Percentiles rank a stretch among this genome's conserved stretches.
Conservation (phyloP, 2,113 vertebrate genomes). For the Apeltes quadracus region DNA sequence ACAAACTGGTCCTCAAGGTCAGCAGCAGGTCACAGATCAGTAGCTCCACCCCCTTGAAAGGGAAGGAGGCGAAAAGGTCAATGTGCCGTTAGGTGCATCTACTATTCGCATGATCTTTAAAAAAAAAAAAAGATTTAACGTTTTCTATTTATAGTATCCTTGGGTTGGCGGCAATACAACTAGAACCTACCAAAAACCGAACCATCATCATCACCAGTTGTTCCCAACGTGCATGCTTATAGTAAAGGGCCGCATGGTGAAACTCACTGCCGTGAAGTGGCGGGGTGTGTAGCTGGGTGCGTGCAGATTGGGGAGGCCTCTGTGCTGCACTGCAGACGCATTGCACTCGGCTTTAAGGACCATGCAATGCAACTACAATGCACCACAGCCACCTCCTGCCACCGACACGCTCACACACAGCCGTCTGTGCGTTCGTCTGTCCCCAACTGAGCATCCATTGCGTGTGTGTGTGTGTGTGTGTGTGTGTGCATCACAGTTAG, state of each 20-base stretch:
- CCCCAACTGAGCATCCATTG: conserved; percentile 31
- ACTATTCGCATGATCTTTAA: background rate
- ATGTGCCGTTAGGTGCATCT: background rate
- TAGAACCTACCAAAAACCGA: background rate
- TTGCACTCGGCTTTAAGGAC: conserved; percentile 87
- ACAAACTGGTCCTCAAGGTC: conserved; percentile 91
- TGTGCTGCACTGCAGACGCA: conserved; percentile 97
- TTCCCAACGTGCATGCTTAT: background rate
- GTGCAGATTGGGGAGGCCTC: conserved; percentile 83
- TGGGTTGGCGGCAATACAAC: background rate
- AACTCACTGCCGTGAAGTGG: conserved; percentile 8
- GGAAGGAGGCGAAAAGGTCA: background rate
- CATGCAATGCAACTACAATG: conserved; percentile 99
- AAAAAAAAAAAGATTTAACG: background rate
- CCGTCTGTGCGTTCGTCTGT: conserved; percentile 20
- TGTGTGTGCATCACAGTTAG: background rate
- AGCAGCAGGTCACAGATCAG: conserved; percentile 92
- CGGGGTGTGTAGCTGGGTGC: conserved; percentile 58
- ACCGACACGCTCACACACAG: conserved; percentile 40
- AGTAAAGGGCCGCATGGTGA: background rate
- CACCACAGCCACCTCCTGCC: conserved; percentile 82
- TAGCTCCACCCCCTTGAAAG: conserved; percentile 89
- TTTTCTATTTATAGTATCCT: background rate
- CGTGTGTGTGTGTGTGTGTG: background rate
- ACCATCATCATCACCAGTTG: background rate